Conservation (phyloP, 2,888 invertebrate genomes). For the Willowsia nigromaculata region DNA sequence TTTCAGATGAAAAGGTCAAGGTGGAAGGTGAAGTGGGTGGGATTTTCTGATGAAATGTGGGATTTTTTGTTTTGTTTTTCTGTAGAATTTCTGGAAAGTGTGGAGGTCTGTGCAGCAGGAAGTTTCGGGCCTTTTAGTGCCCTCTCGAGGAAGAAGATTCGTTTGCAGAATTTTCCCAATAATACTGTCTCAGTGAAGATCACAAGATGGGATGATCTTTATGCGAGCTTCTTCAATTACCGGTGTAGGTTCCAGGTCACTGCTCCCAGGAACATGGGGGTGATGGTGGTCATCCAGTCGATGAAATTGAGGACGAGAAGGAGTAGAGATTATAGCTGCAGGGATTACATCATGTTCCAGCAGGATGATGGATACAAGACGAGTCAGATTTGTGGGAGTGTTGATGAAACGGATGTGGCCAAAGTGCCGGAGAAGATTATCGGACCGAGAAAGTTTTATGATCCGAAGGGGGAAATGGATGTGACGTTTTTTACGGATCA, state of each 20-base stretch:
- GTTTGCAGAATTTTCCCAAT: conserved; percentile 76
- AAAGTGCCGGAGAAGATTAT: conserved; percentile 63
- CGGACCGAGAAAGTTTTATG: conserved; percentile 73
- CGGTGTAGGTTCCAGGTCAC: conserved; percentile 76
- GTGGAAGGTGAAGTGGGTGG: too few relatives aligned
- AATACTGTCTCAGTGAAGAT: conserved; percentile 77
- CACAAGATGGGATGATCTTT: conserved; percentile 76
- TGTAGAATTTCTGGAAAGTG: conserved; percentile 78
- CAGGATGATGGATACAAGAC: conserved; percentile 73
- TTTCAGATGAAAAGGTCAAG: conserved; percentile 10
- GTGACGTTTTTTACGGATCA: conserved; percentile 75
- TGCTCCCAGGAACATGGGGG: conserved; percentile 76
- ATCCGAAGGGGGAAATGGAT: conserved; percentile 72
- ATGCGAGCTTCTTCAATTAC: conserved; percentile 74
- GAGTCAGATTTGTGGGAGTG: conserved; percentile 70
- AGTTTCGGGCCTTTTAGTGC: conserved; percentile 66
- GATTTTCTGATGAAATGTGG: not conserved
- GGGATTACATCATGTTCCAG: conserved; percentile 75
- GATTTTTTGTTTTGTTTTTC: not conserved
- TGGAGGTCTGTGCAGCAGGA: conserved; percentile 75
- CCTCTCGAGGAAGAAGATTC: conserved; percentile 75
- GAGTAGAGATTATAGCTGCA: conserved; percentile 52
- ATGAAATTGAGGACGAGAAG: conserved; percentile 70
- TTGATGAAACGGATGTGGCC: conserved; percentile 51
- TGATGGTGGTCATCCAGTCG: conserved; percentile 76